These are phyloP conservation scores for Dendrocincla fuliginosa DNA, from an alignment of 2,797 vertebrate genomes.

Conservation along the genomic window DNA sequence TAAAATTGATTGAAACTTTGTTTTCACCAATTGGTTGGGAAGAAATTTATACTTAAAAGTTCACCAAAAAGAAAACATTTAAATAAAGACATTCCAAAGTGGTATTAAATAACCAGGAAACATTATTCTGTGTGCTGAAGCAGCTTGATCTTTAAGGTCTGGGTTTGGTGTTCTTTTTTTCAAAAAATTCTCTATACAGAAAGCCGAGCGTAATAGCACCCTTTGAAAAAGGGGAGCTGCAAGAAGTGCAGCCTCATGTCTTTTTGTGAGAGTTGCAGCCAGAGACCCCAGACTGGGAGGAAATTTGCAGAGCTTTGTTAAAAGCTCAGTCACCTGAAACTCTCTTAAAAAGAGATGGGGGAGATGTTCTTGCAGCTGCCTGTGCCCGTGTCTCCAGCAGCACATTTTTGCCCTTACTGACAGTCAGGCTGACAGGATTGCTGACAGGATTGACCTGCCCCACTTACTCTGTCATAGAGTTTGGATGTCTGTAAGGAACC, in stretches of 20 bases:
- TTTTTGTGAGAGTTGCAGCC: conserved; percentile 2
- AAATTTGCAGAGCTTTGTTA: neutral
- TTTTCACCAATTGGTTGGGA: neutral
- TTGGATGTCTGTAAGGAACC: neutral
- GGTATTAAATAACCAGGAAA: neutral
- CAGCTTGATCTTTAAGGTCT: neutral
- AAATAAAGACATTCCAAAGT: neutral
- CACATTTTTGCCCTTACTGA: neutral
- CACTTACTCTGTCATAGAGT: neutral
- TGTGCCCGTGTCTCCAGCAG: neutral
- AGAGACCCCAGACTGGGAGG: neutral
- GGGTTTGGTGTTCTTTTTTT: neutral
- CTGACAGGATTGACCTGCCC: neutral
- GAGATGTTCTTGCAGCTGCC: neutral
- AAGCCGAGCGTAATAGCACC: neutral
- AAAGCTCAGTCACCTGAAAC: conserved; percentile 37
- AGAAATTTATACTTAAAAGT: neutral
- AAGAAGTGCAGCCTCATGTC: neutral
- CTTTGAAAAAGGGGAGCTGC: neutral
- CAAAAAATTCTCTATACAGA: neutral
- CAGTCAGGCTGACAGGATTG: neutral
- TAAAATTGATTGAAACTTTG: neutral
- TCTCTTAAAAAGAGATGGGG: neutral
- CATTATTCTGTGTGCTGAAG: neutral
- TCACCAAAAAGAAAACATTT: neutral